phyloP scores from a whole-genome alignment of 2,888 invertebrate species.

The Cordilura impudica region DNA sequence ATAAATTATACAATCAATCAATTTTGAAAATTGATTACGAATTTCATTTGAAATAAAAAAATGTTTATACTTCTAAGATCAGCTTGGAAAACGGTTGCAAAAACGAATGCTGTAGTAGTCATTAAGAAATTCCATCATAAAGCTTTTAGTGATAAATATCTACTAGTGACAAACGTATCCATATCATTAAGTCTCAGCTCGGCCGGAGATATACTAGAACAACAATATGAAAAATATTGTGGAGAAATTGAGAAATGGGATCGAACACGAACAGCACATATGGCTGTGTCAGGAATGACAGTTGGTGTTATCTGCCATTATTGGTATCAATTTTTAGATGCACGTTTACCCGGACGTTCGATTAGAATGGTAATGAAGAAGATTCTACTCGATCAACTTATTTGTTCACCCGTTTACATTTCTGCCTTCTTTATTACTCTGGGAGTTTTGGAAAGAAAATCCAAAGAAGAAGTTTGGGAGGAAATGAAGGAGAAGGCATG shows the following conservation, averaged over 20 bases:
- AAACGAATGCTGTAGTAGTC: conserved; percentile 51
- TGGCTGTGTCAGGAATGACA: conserved; percentile 87
- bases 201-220: conserved; percentile 88
- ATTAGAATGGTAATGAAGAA: conserved; percentile 85
- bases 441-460: conserved; percentile 84
- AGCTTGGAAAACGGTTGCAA: conserved; percentile 44
- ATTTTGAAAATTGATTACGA: background rate
- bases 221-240: conserved; percentile 85
- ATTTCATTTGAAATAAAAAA: background rate
- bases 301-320: conserved; percentile 90
- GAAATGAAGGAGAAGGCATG: conserved; percentile 87
- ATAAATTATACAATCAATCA: conserved; percentile 41
- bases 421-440: conserved; percentile 87
- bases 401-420: conserved; percentile 90
- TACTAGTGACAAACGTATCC: conserved; percentile 88
- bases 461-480: conserved; percentile 81
- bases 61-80: conserved; percentile 43
- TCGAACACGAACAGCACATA: conserved; percentile 83
- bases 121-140: conserved; percentile 68
- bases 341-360: conserved; percentile 83
- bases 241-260: conserved; percentile 81
- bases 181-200: conserved; percentile 88
- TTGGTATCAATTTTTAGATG: conserved; percentile 90
- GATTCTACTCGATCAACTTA: conserved; percentile 88
- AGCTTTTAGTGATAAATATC: conserved; percentile 83